Evolutionary conservation across 2,888 invertebrate genomes (phyloP).

Genomic region (Phaedon cochleariae): DNA sequence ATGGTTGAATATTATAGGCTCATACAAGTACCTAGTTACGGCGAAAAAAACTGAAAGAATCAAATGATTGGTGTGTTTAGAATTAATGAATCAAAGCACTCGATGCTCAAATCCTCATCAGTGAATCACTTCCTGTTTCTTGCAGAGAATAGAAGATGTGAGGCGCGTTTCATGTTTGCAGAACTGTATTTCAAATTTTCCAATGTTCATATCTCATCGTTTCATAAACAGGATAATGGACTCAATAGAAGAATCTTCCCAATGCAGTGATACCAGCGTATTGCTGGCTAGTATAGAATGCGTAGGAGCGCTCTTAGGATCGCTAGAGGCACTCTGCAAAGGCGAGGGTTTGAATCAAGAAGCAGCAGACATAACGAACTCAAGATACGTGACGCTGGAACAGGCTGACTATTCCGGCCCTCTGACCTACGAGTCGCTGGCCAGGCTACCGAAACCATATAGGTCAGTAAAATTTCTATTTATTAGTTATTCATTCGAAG

Average conservation of each 20-base stretch:
- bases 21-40: too few relatives aligned
- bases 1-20: too few relatives aligned
- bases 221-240: conserved; percentile 78
- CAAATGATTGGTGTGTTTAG: too few relatives aligned
- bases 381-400: conserved; percentile 72
- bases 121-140: too few relatives aligned
- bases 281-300: conserved; percentile 85
- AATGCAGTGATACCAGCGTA: conserved; percentile 78
- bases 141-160: too few relatives aligned
- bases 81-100: too few relatives aligned
- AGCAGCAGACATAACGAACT: conserved; percentile 70
- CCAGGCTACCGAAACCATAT: conserved; percentile 83
- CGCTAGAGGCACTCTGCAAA: conserved; percentile 80
- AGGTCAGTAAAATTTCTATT: conserved; percentile 62
- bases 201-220: not conserved
- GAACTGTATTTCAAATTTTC: too few relatives aligned
- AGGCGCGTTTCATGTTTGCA: too few relatives aligned
- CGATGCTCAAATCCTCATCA: too few relatives aligned
- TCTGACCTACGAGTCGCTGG: conserved; percentile 84
- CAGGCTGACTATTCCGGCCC: conserved; percentile 86
- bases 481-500: too few relatives aligned
- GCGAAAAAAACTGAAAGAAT: too few relatives aligned
- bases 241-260: conserved; percentile 91
- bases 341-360: conserved; percentile 76
- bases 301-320: conserved; percentile 82